phyloP scores from a whole-genome alignment of 2,888 invertebrate genomes.

The Cephus spinipes region DNA sequence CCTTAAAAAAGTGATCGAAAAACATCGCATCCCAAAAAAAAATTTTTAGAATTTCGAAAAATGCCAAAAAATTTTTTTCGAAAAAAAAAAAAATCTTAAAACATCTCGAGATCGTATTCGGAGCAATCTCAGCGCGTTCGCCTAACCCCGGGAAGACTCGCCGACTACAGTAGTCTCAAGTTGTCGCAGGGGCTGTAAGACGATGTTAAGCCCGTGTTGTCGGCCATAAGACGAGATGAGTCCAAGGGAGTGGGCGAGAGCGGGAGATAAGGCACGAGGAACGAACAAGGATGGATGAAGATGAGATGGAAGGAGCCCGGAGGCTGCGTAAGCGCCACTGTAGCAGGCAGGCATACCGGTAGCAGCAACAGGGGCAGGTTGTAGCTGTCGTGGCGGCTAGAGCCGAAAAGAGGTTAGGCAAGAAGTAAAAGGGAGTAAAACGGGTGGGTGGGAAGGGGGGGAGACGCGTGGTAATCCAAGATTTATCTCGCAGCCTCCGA shows the following conservation, averaged over 20 bases:
- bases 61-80: not conserved
- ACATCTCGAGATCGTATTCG: conserved; percentile 5
- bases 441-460: conserved; percentile 29
- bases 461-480: conserved; percentile 60
- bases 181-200: conserved; percentile 47
- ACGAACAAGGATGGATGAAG: conserved; percentile 8
- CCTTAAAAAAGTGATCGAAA: no score
- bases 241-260: conserved; percentile 23
- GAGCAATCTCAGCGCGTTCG: conserved; percentile 2
- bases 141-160: conserved; percentile 17
- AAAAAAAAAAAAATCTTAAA: not conserved
- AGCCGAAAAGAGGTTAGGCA: not conserved
- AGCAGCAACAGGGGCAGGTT: conserved; percentile 8
- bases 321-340: conserved; percentile 8
- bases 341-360: not conserved
- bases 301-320: conserved; percentile 1
- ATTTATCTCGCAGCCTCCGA: conserved; percentile 60
- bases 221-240: conserved; percentile 24
- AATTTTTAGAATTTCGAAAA: not conserved
- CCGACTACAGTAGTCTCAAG: conserved; percentile 39
- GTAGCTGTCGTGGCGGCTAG: not conserved
- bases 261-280: conserved; percentile 16
- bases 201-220: conserved; percentile 52
- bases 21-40: no score
- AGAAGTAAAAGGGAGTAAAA: conserved; percentile 23